Evolutionary conservation across 2,797 vertebrate species (phyloP).

Genomic region (Coracias cyanogaster): DNA sequence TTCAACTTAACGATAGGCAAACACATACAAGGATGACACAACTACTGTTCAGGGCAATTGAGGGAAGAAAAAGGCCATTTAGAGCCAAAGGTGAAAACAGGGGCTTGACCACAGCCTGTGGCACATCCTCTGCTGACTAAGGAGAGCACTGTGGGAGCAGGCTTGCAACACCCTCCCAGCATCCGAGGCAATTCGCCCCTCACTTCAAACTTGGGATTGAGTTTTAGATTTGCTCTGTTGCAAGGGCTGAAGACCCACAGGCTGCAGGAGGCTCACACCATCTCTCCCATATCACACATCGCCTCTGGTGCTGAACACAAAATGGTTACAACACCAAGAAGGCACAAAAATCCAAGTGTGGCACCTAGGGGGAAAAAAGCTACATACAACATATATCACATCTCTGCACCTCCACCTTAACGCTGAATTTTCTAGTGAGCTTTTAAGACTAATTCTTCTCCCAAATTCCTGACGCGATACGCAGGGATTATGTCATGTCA

Average conservation of each 20-base stretch:
- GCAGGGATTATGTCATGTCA: neutral
- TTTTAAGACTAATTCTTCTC: neutral
- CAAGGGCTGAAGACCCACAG: neutral
- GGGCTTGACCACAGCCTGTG: neutral
- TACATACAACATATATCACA: accelerated
- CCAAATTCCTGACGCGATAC: neutral
- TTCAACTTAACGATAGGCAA: neutral
- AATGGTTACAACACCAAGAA: neutral
- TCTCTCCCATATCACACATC: neutral
- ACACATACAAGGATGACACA: slow-evolving; percentile 9
- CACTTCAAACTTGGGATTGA: neutral
- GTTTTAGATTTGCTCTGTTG: neutral
- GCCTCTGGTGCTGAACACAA: neutral
- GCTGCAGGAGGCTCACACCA: neutral
- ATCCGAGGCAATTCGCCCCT: neutral
- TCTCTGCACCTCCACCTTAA: neutral
- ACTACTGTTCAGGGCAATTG: neutral
- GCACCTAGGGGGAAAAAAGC: neutral
- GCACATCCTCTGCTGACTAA: neutral
- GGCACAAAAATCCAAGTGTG: neutral
- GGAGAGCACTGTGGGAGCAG: neutral
- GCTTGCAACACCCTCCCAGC: neutral
- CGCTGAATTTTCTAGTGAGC: neutral
- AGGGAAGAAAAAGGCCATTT: neutral
- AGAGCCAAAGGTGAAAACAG: neutral